Conservation (phyloP, 2,797 vertebrate genomes). For the Neostethus bicornis region DNA sequence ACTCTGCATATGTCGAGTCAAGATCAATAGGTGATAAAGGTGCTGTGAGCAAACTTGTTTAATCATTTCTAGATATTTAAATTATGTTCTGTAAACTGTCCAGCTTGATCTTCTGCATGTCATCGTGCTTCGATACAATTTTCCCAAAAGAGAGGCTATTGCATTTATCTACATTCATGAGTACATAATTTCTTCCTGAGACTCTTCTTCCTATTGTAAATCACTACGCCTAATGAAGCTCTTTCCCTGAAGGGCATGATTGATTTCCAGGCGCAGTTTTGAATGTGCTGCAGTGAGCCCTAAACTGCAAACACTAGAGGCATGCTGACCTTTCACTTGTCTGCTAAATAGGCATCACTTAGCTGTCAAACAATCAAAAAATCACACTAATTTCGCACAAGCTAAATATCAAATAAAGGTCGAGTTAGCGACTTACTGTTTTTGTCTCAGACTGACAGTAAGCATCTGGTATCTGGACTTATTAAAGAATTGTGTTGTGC, state of each 20-base stretch:
- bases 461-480: not conserved
- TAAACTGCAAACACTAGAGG: constrained; percentile 51
- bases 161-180: constrained; percentile 17
- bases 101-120: constrained; percentile 36
- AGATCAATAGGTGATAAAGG: constrained; percentile 34
- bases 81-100: constrained; percentile 36
- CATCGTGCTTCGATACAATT: constrained; percentile 20
- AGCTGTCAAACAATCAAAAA: constrained; percentile 46
- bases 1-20: constrained; percentile 42
- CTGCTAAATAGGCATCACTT: constrained; percentile 65
- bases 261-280: constrained; percentile 67
- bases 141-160: constrained; percentile 17
- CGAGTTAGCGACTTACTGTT: constrained; percentile 30
- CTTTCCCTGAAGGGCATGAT: constrained; percentile 64
- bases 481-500: not conserved
- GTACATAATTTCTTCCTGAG: constrained; percentile 9
- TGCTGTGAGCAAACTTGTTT: constrained; percentile 28
- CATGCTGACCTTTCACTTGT: constrained; percentile 68
- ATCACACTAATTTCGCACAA: constrained; percentile 51
- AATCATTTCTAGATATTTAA: constrained; percentile 36
- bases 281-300: constrained; percentile 51
- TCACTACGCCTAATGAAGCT: constrained; percentile 19
- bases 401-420: constrained; percentile 68
- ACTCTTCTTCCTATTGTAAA: constrained; percentile 12
- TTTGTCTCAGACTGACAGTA: constrained; percentile 16